These are phyloP conservation scores for Lutraria lutraria DNA, from an alignment of 2,888 invertebrate species.

Conservation along the genomic window DNA sequence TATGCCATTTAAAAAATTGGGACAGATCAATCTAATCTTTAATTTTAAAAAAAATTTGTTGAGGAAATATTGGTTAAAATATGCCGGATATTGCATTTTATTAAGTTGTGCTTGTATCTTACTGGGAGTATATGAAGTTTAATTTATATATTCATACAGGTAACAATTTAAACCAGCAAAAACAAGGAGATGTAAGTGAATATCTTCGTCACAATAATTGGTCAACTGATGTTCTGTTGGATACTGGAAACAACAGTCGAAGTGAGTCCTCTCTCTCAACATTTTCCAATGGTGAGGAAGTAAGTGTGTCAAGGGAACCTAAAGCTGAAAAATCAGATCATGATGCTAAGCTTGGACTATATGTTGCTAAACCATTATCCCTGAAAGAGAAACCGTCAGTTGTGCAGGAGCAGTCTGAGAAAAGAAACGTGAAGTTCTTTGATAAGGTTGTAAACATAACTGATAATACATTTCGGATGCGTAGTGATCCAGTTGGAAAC, in stretches of 20 bases:
- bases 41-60: too few species aligned
- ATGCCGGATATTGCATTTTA: too few species aligned
- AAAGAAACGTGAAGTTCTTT: conserved; percentile 39
- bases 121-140: too few species aligned
- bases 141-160: background rate
- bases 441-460: conserved; percentile 6
- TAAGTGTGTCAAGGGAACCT: background rate
- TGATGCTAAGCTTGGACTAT: background rate
- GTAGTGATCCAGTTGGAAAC: background rate
- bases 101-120: too few species aligned
- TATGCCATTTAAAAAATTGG: too few species aligned
- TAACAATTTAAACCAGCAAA: background rate
- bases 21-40: too few species aligned
- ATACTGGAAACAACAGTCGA: background rate
- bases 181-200: conserved; percentile 25
- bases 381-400: background rate
- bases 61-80: too few species aligned
- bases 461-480: background rate
- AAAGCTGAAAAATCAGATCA: background rate
- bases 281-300: background rate
- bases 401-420: background rate
- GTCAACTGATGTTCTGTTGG: conserved; percentile 18
- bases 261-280: conserved; percentile 8
- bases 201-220: conserved; percentile 45
- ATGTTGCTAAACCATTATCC: background rate